Percentiles rank a stretch among this genome's conserved stretches.
These are phyloP conservation scores for Frieseomelitta varia DNA, from an alignment of 1,140 invertebrate genomes.

Conservation along the genomic window DNA sequence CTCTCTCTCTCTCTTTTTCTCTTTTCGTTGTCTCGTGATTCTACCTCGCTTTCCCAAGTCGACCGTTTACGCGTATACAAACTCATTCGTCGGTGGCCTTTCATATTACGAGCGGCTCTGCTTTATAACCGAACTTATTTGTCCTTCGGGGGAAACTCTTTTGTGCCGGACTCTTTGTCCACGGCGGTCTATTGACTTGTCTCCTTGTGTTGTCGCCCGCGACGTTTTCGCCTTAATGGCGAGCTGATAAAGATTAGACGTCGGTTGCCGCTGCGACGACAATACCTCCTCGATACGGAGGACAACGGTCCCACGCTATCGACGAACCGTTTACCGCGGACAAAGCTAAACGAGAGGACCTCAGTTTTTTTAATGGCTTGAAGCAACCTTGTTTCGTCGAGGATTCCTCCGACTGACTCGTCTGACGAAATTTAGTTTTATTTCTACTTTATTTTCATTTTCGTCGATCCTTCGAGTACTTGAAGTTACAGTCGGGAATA, in stretches of 20 bases:
- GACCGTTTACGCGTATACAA: not conserved
- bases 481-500: too few species aligned
- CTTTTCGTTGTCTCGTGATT: not conserved
- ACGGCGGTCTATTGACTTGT: slow-evolving; percentile 29
- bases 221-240: slow-evolving; percentile 26
- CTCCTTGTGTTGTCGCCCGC: slow-evolving; percentile 10
- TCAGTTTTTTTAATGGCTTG: not conserved
- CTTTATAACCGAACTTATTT: slow-evolving; percentile 48
- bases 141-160: slow-evolving; percentile 6
- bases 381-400: not conserved
- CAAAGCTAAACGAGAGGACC: too few species aligned
- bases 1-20: too few species aligned
- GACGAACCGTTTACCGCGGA: not conserved
- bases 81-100: not conserved
- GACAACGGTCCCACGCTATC: not conserved
- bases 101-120: slow-evolving; percentile 29
- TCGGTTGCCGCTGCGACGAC: not conserved
- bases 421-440: too few species aligned
- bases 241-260: slow-evolving; percentile 21
- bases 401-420: too few species aligned
- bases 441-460: too few species aligned
- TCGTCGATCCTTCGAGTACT: too few species aligned
- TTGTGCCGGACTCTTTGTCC: not conserved
- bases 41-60: not conserved
- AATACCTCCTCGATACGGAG: slow-evolving; percentile 5